Percentiles rank a stretch among this genome's conserved stretches.
phyloP scores from a whole-genome alignment of 2,113 vertebrate genomes.

The Leptodactylus fuscus region DNA sequence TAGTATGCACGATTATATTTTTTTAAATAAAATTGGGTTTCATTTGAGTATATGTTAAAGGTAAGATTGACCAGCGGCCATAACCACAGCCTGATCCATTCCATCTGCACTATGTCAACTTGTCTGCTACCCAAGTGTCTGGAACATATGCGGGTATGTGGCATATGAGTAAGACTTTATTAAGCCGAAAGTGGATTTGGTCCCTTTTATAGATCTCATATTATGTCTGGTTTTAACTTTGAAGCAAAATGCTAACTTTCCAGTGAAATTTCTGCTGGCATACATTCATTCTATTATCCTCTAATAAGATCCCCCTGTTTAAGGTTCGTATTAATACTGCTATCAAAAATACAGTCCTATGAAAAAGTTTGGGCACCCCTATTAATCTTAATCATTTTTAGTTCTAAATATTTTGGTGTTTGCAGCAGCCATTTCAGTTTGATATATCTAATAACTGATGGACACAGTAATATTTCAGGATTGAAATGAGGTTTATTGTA shows the following conservation, averaged over 20 bases:
- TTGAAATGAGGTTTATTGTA: too few relatives aligned
- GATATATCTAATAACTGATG: too few relatives aligned
- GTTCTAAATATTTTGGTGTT: too few relatives aligned
- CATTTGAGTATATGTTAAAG: slow-evolving; percentile 21
- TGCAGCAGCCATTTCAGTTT: too few relatives aligned
- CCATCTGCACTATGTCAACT: slow-evolving; percentile 46
- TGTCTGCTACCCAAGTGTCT: slow-evolving; percentile 45
- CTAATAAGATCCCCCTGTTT: slow-evolving; percentile 27
- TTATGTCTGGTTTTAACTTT: slow-evolving; percentile 44
- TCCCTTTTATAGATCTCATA: slow-evolving; percentile 50
- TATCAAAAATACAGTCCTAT: too few relatives aligned
- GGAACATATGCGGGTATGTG: slow-evolving; percentile 41
- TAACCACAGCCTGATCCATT: slow-evolving; percentile 46
- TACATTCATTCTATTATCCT: slow-evolving; percentile 9
- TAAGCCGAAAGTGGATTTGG: slow-evolving; percentile 37
- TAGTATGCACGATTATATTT: too few relatives aligned
- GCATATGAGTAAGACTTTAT: slow-evolving; percentile 49
- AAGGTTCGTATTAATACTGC: background rate
- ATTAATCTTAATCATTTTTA: too few relatives aligned
- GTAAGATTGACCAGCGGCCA: slow-evolving; percentile 39
- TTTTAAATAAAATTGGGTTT: slow-evolving; percentile 11
- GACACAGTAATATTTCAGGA: too few relatives aligned
- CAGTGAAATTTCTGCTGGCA: slow-evolving; percentile 31
- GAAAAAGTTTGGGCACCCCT: too few relatives aligned
- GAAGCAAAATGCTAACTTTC: slow-evolving; percentile 29